Evolutionary conservation across 2,113 vertebrate species (phyloP).

Genomic region (Poeciliopsis turrubarensis): DNA sequence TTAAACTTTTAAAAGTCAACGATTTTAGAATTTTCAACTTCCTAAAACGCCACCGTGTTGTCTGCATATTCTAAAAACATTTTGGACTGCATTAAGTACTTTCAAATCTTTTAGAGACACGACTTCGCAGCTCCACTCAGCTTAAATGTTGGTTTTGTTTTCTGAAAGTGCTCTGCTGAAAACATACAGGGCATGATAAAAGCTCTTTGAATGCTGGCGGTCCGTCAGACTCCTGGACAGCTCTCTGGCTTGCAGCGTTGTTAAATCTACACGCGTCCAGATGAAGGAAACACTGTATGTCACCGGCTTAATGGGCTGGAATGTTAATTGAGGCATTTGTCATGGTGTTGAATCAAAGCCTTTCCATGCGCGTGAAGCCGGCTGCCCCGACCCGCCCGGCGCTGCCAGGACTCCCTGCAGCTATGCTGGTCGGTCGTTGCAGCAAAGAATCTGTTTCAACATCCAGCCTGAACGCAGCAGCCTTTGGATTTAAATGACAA

Average conservation of each 20-base stretch:
- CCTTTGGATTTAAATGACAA: conserved; percentile 24
- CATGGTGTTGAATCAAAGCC: conserved; percentile 60
- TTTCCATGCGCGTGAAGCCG: conserved; percentile 26
- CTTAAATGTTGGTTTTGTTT: conserved; percentile 6
- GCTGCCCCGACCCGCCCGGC: conserved; percentile 51
- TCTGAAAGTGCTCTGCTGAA: conserved; percentile 35
- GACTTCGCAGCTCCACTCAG: not conserved
- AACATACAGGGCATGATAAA: conserved; percentile 38
- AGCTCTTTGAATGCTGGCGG: conserved; percentile 47
- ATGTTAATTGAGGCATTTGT: conserved; percentile 73
- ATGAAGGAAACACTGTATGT: conserved; percentile 46
- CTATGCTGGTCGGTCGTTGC: not conserved
- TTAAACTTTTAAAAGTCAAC: not conserved
- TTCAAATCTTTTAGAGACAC: not conserved
- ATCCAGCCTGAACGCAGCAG: conserved; percentile 35
- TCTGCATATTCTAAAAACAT: not conserved
- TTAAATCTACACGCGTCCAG: conserved; percentile 18
- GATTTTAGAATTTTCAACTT: too few relatives aligned
- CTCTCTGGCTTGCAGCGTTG: conserved; percentile 14
- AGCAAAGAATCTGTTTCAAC: conserved; percentile 48
- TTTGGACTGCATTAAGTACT: not conserved
- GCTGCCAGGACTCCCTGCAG: conserved; percentile 37
- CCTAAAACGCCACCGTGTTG: not conserved
- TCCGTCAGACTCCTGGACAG: conserved; percentile 31
- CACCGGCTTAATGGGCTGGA: conserved; percentile 53